Base-by-base conservation (phyloP, 2,113 vertebrate species). In the Phalacrocorax aristotelis region DNA sequence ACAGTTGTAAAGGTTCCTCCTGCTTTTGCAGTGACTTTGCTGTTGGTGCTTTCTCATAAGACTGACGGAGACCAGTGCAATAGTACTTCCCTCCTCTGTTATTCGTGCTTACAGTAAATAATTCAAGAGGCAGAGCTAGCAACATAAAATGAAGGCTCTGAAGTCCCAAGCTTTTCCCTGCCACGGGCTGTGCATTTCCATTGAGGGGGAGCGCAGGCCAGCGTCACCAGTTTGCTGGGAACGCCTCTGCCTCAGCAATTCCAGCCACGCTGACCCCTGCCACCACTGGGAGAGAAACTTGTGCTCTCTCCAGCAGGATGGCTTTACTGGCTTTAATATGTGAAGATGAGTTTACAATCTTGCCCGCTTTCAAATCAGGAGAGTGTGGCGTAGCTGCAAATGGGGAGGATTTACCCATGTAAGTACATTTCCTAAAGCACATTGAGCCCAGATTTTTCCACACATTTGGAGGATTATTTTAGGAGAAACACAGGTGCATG, bases 401-500 rank as follows among this genome's bases (percentile, higher is more conserved):
- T 2, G 5, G 42, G n/a, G 60, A 83, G 60, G 51, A 34, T 80
- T 91, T 64, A 40, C 58, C 58, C 62, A 0, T 48, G 21, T 60
- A 48, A 68, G 48, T 71, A 1, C 17, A 17, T 54, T 32, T 14
- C 44, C 75, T 91, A 13, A 84, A 80, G 75, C 17, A 18, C 75
- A 44, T 26, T 29, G 5, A 77, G 62, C 58, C 64, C 90, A 90
- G 92, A 90, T 85, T 91, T 80, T 87, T 66, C 81, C 82, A 77
- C 49, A 9, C n/a, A 10, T 54, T 83, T 48, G 48, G 79, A 77
- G 68, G 66, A 60, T 93, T 92, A 88, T 95, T 96, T 93, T 68
- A 81, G 86, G 79, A 88, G 61, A 46, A 86, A 64, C 79, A 12
- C 83, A 92, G 92, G 96, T 95, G 71, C 85, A 42, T 27, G 42